Conservation (phyloP, 2,888 invertebrate genomes). For the Suillia variegata region DNA sequence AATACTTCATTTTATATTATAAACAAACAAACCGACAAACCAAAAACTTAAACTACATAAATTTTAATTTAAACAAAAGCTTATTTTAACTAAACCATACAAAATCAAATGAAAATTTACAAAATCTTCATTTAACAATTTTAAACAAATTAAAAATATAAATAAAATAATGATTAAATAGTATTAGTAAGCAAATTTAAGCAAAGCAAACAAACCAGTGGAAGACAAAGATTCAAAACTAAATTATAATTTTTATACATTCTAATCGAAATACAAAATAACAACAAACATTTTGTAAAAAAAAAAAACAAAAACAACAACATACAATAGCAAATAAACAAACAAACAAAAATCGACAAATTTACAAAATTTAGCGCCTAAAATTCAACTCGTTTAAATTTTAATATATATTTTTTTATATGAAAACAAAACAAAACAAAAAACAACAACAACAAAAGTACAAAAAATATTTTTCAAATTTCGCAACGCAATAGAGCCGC, state of each 20-base stretch:
- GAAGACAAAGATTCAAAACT: slow-evolving; percentile 52
- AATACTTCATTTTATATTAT: slow-evolving; percentile 27
- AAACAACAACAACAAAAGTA: slow-evolving; percentile 23
- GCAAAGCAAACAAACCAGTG: slow-evolving; percentile 58
- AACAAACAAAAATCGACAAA: too few species aligned
- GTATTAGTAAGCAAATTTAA: slow-evolving; percentile 35
- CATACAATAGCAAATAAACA: slow-evolving; percentile 26
- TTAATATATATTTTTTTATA: too few species aligned
- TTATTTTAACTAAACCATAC: slow-evolving; percentile 26
- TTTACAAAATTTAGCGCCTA: too few species aligned
- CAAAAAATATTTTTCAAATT: slow-evolving; percentile 15
- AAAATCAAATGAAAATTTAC: slow-evolving; percentile 32
- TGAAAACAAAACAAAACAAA: slow-evolving; percentile 14
- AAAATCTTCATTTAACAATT: slow-evolving; percentile 33
- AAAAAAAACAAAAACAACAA: slow-evolving; percentile 32
- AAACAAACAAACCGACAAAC: slow-evolving; percentile 24
- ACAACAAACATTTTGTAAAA: slow-evolving; percentile 15
- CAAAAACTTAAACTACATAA: slow-evolving; percentile 27
- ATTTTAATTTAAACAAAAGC: slow-evolving; percentile 30
- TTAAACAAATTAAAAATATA: slow-evolving; percentile 24
- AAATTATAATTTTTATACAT: slow-evolving; percentile 23
- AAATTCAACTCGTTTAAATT: too few species aligned
- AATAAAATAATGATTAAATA: slow-evolving; percentile 47
- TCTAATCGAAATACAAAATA: slow-evolving; percentile 20
- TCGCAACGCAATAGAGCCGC: slow-evolving; percentile 34